These are phyloP conservation scores for Solen grandis DNA, from an alignment of 1,140 invertebrate species.

Conservation along the genomic window DNA sequence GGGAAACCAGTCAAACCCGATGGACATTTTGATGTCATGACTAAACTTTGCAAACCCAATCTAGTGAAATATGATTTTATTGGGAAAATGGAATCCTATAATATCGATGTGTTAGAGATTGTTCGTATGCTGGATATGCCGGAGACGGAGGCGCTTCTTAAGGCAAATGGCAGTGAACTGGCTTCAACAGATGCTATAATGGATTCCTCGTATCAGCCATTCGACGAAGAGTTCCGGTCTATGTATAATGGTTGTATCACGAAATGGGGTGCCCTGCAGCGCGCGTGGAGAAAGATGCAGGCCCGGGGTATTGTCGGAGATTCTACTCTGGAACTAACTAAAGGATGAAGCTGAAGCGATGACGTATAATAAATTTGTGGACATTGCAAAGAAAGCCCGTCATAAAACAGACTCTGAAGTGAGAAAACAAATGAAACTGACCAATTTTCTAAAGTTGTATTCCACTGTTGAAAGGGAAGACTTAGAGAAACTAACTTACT, in stretches of 20 bases:
- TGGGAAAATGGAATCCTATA: conserved; percentile 69
- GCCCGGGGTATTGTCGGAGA: conserved; percentile 61
- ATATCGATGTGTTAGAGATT: conserved; percentile 51
- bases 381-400: conserved; percentile 21
- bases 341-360: background rate
- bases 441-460: conserved; percentile 45
- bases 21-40: conserved; percentile 60
- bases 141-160: conserved; percentile 38
- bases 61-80: conserved; percentile 60
- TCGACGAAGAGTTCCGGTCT: conserved; percentile 26
- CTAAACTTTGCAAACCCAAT: conserved; percentile 63
- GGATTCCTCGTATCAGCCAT: conserved; percentile 59
- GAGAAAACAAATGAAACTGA: conserved; percentile 34
- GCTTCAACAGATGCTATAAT: conserved; percentile 58
- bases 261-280: conserved; percentile 51
- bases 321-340: conserved; percentile 37
- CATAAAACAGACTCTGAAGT: background rate
- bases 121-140: conserved; percentile 51
- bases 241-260: conserved; percentile 61
- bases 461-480: conserved; percentile 14
- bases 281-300: conserved; percentile 67
- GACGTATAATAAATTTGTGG: conserved; percentile 20
- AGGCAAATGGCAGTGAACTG: background rate
- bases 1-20: too few relatives aligned
- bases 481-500: conserved; percentile 34